Conservation (phyloP, 2,888 invertebrate genomes). For the Lepidonotus clava region DNA sequence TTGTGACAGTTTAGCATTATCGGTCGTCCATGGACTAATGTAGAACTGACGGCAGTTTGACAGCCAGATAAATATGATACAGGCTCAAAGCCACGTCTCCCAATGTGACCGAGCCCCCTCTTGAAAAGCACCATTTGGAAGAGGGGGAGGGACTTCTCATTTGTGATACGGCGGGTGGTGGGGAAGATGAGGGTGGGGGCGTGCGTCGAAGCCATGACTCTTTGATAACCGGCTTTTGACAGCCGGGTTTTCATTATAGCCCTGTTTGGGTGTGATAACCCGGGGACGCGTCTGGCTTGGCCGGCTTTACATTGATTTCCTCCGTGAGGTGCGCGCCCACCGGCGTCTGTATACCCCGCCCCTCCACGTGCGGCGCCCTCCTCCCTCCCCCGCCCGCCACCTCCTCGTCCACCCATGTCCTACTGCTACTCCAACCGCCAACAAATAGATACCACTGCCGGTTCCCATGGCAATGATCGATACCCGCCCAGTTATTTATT, state of each 20-base stretch:
- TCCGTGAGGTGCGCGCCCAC: not conserved
- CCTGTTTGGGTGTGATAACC: not conserved
- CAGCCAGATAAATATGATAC: slow-evolving; percentile 6
- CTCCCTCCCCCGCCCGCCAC: not conserved
- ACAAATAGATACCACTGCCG: slow-evolving; percentile 31
- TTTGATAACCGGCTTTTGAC: slow-evolving; percentile 4
- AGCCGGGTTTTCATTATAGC: not conserved
- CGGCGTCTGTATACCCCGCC: not conserved
- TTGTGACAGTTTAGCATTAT: not conserved
- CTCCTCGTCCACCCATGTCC: not conserved
- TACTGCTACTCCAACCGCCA: not conserved
- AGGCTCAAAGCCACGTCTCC: not conserved
- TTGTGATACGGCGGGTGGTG: not conserved
- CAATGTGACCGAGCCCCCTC: not conserved
- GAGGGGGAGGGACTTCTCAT: not conserved
- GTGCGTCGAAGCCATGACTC: too few relatives aligned
- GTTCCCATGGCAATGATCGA: slow-evolving; percentile 45
- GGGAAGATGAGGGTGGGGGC: not conserved
- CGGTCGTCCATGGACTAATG: not conserved
- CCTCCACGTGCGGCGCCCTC: not conserved
- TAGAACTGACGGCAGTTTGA: not conserved
- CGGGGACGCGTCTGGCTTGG: not conserved
- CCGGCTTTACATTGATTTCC: not conserved
- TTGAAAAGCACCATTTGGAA: not conserved
- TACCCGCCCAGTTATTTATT: slow-evolving; percentile 17